These are phyloP conservation scores for Agrenia bidenticulata DNA, from an alignment of 2,888 invertebrate genomes.

Conservation along the genomic window DNA sequence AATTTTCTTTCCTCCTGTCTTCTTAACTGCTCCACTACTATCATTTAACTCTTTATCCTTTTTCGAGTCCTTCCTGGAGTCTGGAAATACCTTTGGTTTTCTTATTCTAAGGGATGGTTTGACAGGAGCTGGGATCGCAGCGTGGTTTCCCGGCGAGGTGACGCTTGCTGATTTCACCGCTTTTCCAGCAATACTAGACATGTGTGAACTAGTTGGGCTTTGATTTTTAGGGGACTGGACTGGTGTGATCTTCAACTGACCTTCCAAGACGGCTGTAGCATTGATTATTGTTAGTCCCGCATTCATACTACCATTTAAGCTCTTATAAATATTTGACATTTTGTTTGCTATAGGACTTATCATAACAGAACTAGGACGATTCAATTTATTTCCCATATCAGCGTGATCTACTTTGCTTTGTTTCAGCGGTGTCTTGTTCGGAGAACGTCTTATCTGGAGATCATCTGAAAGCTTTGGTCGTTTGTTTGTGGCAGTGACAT, in stretches of 20 bases:
- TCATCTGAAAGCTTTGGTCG: too few relatives aligned
- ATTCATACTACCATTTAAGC: background rate
- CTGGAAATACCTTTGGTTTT: slow-evolving; percentile 14
- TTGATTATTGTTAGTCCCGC: background rate
- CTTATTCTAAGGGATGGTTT: slow-evolving; percentile 13
- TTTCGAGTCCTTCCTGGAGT: background rate
- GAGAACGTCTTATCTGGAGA: background rate
- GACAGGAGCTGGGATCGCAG: background rate
- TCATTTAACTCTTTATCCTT: slow-evolving; percentile 1
- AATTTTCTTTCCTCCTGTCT: background rate
- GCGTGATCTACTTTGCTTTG: too few relatives aligned
- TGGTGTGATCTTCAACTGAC: background rate
- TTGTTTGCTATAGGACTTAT: slow-evolving; percentile 2
- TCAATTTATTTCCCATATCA: too few relatives aligned
- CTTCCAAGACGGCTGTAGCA: background rate
- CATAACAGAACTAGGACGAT: background rate
- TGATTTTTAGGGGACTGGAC: background rate
- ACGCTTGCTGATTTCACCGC: slow-evolving; percentile 13
- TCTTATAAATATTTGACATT: background rate
- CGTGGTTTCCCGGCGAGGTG: background rate
- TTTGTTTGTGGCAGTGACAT: too few relatives aligned
- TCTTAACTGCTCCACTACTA: background rate
- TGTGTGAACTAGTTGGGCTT: background rate
- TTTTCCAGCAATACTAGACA: slow-evolving; percentile 1
- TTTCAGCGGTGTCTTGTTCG: background rate